Evolutionary conservation across 2,113 vertebrate genomes (phyloP).

Genomic region (Isurus oxyrinchus): DNA sequence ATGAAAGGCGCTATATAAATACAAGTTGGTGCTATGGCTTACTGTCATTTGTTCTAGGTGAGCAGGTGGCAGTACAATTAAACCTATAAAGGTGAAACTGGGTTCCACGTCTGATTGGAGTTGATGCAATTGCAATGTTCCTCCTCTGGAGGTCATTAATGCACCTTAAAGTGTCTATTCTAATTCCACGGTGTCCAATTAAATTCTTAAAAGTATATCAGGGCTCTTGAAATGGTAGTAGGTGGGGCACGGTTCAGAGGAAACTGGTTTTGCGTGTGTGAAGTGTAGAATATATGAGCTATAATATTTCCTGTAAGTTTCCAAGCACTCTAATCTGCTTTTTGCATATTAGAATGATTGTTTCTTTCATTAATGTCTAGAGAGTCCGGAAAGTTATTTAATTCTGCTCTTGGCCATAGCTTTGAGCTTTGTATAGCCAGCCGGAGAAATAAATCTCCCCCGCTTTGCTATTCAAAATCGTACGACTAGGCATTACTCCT

Average conservation of each 20-base stretch:
- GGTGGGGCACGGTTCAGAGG: neutral
- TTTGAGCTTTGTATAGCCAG: neutral
- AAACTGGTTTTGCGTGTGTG: neutral
- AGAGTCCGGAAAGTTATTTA: neutral
- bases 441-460: neutral
- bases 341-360: neutral
- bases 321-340: neutral
- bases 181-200: neutral
- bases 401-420: neutral
- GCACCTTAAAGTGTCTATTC: neutral
- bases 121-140: neutral
- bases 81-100: neutral
- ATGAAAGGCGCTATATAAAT: neutral
- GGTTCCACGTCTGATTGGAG: too few species aligned
- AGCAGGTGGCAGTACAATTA: neutral
- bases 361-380: neutral
- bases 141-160: conserved; percentile 11
- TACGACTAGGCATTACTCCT: neutral
- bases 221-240: neutral
- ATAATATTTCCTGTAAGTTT: neutral
- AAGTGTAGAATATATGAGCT: neutral
- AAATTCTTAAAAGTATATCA: neutral
- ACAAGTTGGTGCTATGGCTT: neutral
- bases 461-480: neutral
- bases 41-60: neutral